phyloP scores from a whole-genome alignment of 23 tunicate genomes.

The Trididemnum nubilum region DNA sequence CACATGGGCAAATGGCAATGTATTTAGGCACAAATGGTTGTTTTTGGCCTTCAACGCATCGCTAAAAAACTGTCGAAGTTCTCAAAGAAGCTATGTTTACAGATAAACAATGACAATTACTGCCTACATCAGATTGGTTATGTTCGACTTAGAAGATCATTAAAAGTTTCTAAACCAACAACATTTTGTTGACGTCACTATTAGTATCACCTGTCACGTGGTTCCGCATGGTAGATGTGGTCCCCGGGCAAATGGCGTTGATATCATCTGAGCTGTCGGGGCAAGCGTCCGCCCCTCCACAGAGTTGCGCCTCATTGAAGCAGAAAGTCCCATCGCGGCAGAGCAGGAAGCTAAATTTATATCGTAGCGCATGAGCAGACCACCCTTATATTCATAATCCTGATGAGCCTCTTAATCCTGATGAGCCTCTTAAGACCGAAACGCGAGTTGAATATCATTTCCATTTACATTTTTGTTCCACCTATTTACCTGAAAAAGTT shows the following conservation, averaged over 20 bases:
- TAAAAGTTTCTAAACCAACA: background rate
- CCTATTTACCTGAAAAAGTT: too few relatives aligned
- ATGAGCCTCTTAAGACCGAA: background rate
- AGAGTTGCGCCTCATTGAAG: constrained; percentile 40
- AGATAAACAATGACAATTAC: too few relatives aligned
- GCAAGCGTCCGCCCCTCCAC: constrained; percentile 44
- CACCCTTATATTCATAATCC: background rate
- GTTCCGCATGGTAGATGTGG: background rate
- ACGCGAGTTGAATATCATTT: too few relatives aligned
- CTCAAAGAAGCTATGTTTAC: too few relatives aligned
- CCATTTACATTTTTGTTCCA: too few relatives aligned
- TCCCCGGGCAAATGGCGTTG: constrained; percentile 50
- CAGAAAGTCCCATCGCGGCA: constrained; percentile 56
- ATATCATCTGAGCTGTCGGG: constrained; percentile 52
- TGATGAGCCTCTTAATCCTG: background rate
- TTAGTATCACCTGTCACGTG: background rate
- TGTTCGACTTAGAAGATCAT: background rate
- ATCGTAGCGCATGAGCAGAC: background rate
- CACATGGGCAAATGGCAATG: too few relatives aligned
- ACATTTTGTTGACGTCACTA: background rate
- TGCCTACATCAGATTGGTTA: background rate
- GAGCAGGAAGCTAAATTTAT: constrained; percentile 29
- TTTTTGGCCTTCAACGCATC: too few relatives aligned
- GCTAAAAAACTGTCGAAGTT: too few relatives aligned
- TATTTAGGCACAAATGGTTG: too few relatives aligned